Evolutionary conservation across 2,797 vertebrate genomes (phyloP), one percentile per base, ranked within the genome.

Genomic region (Epinephelus awoara): DNA sequence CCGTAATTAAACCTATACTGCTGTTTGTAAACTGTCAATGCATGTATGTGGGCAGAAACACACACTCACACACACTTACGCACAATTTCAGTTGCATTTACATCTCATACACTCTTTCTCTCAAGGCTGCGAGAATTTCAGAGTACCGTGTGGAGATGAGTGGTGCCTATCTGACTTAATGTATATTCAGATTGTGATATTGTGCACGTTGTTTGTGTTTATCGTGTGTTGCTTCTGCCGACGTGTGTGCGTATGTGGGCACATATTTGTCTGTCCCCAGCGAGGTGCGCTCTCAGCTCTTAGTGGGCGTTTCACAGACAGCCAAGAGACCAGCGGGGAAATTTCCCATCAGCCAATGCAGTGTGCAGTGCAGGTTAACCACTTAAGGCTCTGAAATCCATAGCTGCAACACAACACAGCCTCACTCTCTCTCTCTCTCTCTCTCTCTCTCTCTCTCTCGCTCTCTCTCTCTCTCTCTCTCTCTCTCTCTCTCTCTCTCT

Each of bases 1-100:
- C 85, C 91, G 77, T 93, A 93, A 95, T 94, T 93, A 92, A 93
- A 94, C 82, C 72, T 91, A 86, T 77, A 46, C 85, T 80, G 80
- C 85, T 90, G 91, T 93, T 90, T 91, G 85, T 91, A 82, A 87
- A 79, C 88, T 93, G 83, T 89, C 86, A 83, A 44, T 70, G 72
- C 80, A 75, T 77, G 54, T 77, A 79, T 80, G 84, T 86, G 62
- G 80, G 64, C 50, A 85, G 69, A 77, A 72, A 78, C 51, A 62
- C 51, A 62, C 21, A 69, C 55, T 23, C 57, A 51, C 61, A 77
- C 47, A 42, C 40, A 44, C 63, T 40, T 18, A 34, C 13, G n/a
- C 64, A 73, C 38, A 56, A 51, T 69, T 81, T 77, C 64, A 67
- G 58, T 77, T 70, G 71, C 63, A 75, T 88, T 91, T 81, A 74